Evolutionary conservation across 2,888 invertebrate species (phyloP).

Genomic region (Nomada goodeniana): DNA sequence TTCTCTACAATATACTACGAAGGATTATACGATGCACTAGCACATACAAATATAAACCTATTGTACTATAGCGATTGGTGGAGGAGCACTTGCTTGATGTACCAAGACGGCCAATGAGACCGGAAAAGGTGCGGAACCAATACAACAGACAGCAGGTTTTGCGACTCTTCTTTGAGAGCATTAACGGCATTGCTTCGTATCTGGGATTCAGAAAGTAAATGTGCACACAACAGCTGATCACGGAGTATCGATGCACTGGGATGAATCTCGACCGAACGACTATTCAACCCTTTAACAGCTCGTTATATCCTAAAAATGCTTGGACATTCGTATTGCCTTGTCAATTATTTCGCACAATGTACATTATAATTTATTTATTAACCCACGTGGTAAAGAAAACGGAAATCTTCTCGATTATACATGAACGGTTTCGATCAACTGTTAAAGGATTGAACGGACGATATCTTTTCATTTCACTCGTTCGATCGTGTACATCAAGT

Average conservation of each 20-base stretch:
- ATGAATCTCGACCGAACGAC: no score
- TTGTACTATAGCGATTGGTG: slow-evolving; percentile 74
- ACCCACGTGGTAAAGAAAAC: no score
- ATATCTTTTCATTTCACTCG: no score
- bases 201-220: slow-evolving; percentile 73
- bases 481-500: no score
- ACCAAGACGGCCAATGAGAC: slow-evolving; percentile 56
- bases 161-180: slow-evolving; percentile 74
- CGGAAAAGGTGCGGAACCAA: slow-evolving; percentile 64
- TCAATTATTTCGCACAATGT: no score
- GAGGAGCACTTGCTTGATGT: slow-evolving; percentile 70
- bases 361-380: no score
- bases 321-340: no score
- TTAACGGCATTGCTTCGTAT: slow-evolving; percentile 75
- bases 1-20: slow-evolving; percentile 5
- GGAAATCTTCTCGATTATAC: no score
- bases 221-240: slow-evolving; percentile 39
- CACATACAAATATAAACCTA: slow-evolving; percentile 63
- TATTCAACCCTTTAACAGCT: background rate
- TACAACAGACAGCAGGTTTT: slow-evolving; percentile 67
- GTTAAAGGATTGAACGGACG: no score
- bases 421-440: no score
- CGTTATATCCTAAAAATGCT: background rate
- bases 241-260: slow-evolving; percentile 51
- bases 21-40: slow-evolving; percentile 41